Percentiles rank a stretch among this genome's conserved stretches.
Evolutionary conservation across 2,888 invertebrate genomes (phyloP).

Genomic region (Silvanus unidentatus): DNA sequence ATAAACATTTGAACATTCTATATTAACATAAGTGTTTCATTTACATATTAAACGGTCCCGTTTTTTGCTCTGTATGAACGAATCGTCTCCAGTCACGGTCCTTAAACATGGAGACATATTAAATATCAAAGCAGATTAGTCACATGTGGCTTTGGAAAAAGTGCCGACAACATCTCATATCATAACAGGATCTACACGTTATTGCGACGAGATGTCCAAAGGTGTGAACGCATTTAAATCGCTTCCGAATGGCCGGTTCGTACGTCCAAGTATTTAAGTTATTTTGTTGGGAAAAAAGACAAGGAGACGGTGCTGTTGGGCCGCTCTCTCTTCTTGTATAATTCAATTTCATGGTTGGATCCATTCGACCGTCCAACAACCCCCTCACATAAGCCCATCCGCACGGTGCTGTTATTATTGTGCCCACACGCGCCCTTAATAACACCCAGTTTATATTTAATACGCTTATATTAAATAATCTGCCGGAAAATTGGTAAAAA

Average conservation of each 20-base stretch:
- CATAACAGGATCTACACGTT: not conserved
- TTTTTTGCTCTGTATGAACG: not conserved
- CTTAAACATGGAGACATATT: slow-evolving; percentile 17
- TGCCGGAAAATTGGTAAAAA: slow-evolving; percentile 42
- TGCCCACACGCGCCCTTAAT: slow-evolving; percentile 16
- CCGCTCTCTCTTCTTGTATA: too few relatives aligned
- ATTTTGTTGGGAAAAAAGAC: too few relatives aligned
- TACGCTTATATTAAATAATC: slow-evolving; percentile 43
- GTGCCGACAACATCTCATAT: not conserved
- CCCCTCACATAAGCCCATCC: slow-evolving; percentile 15
- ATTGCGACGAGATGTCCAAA: too few relatives aligned
- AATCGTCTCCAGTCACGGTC: slow-evolving; percentile 5
- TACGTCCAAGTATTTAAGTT: too few relatives aligned
- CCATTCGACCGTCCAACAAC: slow-evolving; percentile 30
- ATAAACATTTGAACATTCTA: slow-evolving; percentile 21
- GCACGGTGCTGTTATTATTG: not conserved
- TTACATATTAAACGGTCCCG: not conserved
- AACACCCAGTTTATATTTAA: slow-evolving; percentile 36
- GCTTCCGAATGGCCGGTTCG: too few relatives aligned
- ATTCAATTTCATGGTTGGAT: slow-evolving; percentile 49
- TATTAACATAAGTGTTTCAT: not conserved
- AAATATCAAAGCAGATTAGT: slow-evolving; percentile 31
- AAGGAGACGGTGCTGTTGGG: too few relatives aligned
- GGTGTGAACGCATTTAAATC: slow-evolving; percentile 14
- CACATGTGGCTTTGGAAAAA: slow-evolving; percentile 19